These are phyloP conservation scores for Galagoides demidoff DNA, from an alignment of 2,797 vertebrate species.

Conservation along the genomic window DNA sequence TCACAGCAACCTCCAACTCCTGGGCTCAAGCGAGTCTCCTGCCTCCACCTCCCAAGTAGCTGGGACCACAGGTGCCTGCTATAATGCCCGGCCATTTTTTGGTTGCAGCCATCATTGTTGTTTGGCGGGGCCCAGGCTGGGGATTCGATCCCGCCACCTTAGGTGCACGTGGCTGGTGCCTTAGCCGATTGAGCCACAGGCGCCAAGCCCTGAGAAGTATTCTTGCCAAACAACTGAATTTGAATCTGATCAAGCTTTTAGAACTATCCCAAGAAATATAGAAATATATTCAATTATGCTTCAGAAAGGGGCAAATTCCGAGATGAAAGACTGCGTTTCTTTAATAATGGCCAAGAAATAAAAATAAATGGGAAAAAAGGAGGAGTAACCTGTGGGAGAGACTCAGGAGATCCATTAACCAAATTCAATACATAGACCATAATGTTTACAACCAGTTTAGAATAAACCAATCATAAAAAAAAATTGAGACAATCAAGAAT, in stretches of 20 bases:
- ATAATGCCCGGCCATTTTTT: no score
- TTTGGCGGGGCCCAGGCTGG: no score
- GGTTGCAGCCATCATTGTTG: no score
- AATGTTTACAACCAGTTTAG: not conserved
- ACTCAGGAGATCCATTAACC: not conserved
- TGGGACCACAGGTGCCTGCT: no score
- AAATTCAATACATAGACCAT: not conserved
- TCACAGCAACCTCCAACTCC: no score
- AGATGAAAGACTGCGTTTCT: not conserved
- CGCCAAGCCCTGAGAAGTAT: not conserved
- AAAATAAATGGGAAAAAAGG: conserved; percentile 13
- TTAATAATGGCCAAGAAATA: conserved; percentile 4
- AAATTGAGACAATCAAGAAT: conserved; percentile 2
- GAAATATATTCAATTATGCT: not conserved
- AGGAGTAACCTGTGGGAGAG: not conserved
- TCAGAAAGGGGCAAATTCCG: conserved; percentile 8
- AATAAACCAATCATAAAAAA: not conserved
- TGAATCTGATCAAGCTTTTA: not conserved
- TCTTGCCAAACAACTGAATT: not conserved
- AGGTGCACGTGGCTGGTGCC: no score
- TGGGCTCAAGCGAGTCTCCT: no score
- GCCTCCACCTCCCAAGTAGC: no score
- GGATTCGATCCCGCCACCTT: no score
- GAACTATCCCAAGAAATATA: not conserved
- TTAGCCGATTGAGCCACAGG: no score